Base-by-base conservation (phyloP, 92 coral and sea anemone genomes). In the Heliopora coerulea region DNA sequence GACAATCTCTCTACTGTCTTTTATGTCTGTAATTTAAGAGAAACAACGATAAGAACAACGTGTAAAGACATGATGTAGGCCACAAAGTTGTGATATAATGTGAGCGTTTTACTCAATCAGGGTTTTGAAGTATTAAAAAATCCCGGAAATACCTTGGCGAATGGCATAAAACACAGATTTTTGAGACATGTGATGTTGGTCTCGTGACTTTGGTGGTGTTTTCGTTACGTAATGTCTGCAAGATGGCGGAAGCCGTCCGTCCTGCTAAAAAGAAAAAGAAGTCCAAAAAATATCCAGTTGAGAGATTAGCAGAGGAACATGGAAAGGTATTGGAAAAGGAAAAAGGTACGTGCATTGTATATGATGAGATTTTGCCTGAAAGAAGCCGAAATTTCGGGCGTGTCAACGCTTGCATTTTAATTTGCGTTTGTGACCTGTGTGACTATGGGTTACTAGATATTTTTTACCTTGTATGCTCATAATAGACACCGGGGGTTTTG, bases 211-310 rank as follows among this genome's bases (percentile, higher is more conserved):
- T 17, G 11, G 52, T 18, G 32, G 5, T 60, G 39, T 31, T 60
- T 13, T 64, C 29, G 37, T 67, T 44, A 56, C 74, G 42, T 67
- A 67, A 67, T 48, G 72, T 65, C 40, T n/a, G 21, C 59, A 80
- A 76, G 19, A 80, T 67, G 68, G 91, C 91, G 96, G 99, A 95
- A 79, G 99, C 96, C 23, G 95, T 84, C 21, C 91, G 85, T 73
- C 91, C 96, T 19, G 85, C 80, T 80, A 88, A 83, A 63, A 95
- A 95, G 72, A 85, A 83, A 58, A 89, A 81, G 73, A 90, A 90
- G 83, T 39, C 79, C 63, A 95, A 90, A 73, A 82, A 78, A 57
- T 46, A 50, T 14, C 44, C 56, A 17, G 40, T 80, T 14, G 20
- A 59, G 72, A 49, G 13, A 42, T n/a, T 34, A 20, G 72, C 57